Evolutionary conservation across 2,113 vertebrate species (phyloP).

Genomic region (Psettodes erumei): DNA sequence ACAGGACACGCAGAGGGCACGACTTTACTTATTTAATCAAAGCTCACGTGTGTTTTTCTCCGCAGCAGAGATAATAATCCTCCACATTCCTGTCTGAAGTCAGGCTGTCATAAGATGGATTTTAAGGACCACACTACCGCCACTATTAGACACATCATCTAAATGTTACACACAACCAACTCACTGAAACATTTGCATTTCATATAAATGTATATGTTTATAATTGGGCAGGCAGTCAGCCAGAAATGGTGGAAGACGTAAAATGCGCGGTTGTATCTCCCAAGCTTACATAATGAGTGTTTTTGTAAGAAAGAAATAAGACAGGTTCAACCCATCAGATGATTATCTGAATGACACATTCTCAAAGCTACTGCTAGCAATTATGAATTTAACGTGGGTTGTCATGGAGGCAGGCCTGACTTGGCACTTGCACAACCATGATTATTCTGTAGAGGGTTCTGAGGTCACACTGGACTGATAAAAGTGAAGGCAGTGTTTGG

Average conservation of each 20-base stretch:
- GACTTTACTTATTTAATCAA: slow-evolving; percentile 1
- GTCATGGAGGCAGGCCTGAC: background rate
- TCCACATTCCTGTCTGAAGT: background rate
- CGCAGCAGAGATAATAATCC: slow-evolving; percentile 30
- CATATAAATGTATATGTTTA: no score
- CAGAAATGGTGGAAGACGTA: no score
- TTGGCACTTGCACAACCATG: background rate
- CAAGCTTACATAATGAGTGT: no score
- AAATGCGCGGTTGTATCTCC: no score
- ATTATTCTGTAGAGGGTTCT: slow-evolving; percentile 6
- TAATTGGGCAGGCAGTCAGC: no score
- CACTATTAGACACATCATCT: background rate
- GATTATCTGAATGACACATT: background rate
- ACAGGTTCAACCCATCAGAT: background rate
- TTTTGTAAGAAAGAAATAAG: background rate
- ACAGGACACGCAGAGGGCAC: background rate
- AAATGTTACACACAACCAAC: background rate
- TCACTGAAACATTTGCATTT: no score
- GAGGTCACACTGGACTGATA: slow-evolving; percentile 6
- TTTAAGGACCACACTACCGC: background rate
- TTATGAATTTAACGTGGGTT: background rate
- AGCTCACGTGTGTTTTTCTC: slow-evolving; percentile 15
- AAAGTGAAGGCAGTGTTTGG: slow-evolving; percentile 31
- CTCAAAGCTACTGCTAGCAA: background rate
- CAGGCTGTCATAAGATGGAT: background rate